These are phyloP conservation scores for Metaphire vulgaris DNA, from an alignment of 1,140 invertebrate genomes.

Conservation along the genomic window DNA sequence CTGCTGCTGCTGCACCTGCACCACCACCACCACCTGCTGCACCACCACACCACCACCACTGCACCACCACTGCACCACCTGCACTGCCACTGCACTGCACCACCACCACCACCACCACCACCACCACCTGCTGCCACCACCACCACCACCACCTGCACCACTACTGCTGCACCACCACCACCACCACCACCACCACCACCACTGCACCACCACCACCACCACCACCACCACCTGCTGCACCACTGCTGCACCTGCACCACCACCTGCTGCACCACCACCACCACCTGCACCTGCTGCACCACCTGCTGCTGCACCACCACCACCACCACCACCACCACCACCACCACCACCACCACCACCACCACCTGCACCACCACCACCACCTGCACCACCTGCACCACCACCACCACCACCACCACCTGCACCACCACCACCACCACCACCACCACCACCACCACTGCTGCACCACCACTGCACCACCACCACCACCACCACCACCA, in stretches of 20 bases:
- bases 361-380: conserved; percentile 4
- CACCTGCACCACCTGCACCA: neutral
- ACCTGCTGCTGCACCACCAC: neutral
- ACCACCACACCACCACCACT: neutral
- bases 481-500: conserved; percentile 8
- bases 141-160: conserved; percentile 4
- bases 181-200: conserved; percentile 4
- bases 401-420: conserved; percentile 8
- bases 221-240: neutral
- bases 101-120: conserved; percentile 8
- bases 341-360: conserved; percentile 8
- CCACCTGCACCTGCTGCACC: neutral
- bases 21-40: neutral
- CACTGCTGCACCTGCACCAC: conserved; percentile 3
- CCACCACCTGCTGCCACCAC: conserved; percentile 6
- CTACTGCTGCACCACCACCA: conserved; percentile 8
- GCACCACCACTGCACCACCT: neutral
- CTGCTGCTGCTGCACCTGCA: neutral
- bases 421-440: conserved; percentile 4
- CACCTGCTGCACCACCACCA: neutral
- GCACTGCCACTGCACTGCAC: neutral
- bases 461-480: too few relatives aligned
- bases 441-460: conserved; percentile 8
- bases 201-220: conserved; percentile 8
- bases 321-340: conserved; percentile 8